Conservation (phyloP, 1,140 invertebrate species). For the Potamilus streckersoni region DNA sequence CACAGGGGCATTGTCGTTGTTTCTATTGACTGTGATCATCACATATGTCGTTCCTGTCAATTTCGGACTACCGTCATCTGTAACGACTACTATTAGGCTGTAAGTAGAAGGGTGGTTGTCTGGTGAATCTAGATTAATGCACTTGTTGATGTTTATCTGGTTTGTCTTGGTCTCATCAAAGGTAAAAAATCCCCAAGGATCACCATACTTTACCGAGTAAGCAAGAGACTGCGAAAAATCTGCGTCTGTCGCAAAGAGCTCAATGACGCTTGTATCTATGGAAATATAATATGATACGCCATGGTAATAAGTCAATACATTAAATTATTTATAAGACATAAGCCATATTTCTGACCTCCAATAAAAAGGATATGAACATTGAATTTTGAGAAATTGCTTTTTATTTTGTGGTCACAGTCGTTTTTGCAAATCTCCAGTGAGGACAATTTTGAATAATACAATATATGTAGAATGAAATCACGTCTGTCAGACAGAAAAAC, state of each 20-base stretch:
- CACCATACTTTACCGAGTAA: neutral
- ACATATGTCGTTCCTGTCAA: constrained; percentile 3
- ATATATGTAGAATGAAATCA: too few relatives aligned
- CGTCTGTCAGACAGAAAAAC: too few relatives aligned
- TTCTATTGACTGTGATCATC: neutral
- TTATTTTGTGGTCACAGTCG: too few relatives aligned
- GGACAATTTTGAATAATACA: too few relatives aligned
- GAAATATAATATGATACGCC: too few relatives aligned
- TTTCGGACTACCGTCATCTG: constrained; percentile 3
- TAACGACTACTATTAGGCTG: constrained; percentile 4
- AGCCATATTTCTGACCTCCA: too few relatives aligned
- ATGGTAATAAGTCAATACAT: too few relatives aligned
- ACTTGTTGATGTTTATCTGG: neutral
- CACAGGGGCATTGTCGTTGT: constrained; percentile 3
- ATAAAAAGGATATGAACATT: too few relatives aligned
- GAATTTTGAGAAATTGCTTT: too few relatives aligned
- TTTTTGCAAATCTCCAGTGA: too few relatives aligned
- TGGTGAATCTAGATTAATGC: constrained; percentile 1
- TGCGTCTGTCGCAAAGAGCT: neutral
- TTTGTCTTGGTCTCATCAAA: neutral
- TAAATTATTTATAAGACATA: too few relatives aligned
- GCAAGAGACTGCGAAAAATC: neutral
- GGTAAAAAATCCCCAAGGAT: neutral
- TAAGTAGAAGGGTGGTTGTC: constrained; percentile 4
- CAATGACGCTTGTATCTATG: neutral